phyloP scores from a whole-genome alignment of 2,888 invertebrate species.

The Theretra japonica region DNA sequence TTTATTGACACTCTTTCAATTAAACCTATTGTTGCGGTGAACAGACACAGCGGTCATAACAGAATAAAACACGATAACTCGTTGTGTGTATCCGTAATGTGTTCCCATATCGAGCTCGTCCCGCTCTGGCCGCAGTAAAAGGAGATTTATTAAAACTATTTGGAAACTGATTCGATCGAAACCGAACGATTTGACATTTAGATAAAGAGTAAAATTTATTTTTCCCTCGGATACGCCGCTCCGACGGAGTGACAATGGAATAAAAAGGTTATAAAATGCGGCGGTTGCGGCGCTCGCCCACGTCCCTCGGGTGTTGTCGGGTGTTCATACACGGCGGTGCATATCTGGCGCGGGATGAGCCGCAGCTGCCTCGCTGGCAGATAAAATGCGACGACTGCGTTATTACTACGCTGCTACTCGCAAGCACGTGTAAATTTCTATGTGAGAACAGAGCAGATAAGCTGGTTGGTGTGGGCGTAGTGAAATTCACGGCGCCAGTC shows the following conservation, averaged over 20 bases:
- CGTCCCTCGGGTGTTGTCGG: conserved; percentile 76
- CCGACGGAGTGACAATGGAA: conserved; percentile 81
- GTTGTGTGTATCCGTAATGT: conserved; percentile 77
- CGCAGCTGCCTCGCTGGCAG: conserved; percentile 69
- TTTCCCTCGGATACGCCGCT: conserved; percentile 75
- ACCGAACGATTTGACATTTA: conserved; percentile 84
- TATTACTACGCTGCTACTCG: conserved; percentile 74
- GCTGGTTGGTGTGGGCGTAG: conserved; percentile 69
- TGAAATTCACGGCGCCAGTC: conserved; percentile 67
- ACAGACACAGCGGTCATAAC: conserved; percentile 77
- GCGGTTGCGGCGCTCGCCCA: conserved; percentile 76
- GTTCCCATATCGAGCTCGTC: conserved; percentile 72
- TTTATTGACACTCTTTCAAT: conserved; percentile 85
- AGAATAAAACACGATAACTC: conserved; percentile 81
- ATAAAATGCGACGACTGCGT: conserved; percentile 78
- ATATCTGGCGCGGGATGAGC: conserved; percentile 59
- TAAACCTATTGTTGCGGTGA: conserved; percentile 80
- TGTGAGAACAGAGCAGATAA: conserved; percentile 80
- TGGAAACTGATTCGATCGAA: conserved; percentile 84
- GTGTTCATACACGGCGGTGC: conserved; percentile 62
- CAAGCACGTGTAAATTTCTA: conserved; percentile 82
- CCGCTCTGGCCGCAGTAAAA: conserved; percentile 76
- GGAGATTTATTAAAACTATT: conserved; percentile 85
- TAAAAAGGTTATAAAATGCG: conserved; percentile 84
- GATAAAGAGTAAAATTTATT: conserved; percentile 84